Conservation (phyloP, 2,888 invertebrate genomes). For the Eilema caniola region DNA sequence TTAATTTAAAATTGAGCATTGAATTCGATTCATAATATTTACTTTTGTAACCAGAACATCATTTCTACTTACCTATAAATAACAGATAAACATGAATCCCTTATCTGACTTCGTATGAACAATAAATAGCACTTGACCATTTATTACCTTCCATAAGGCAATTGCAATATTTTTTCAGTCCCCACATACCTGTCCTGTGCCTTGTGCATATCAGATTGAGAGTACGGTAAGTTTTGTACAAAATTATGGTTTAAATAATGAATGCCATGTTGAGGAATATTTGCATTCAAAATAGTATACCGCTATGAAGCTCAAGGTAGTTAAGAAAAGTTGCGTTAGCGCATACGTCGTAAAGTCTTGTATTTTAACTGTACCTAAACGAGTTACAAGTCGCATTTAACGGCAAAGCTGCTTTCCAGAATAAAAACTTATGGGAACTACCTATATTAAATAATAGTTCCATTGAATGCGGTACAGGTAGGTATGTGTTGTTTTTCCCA, state of each 20-base stretch:
- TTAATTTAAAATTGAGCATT: conserved; percentile 19
- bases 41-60: background rate
- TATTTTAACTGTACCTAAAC: conserved; percentile 33
- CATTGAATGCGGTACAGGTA: conserved; percentile 67
- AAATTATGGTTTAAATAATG: background rate
- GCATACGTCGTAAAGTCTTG: conserved; percentile 3
- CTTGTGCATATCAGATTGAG: background rate
- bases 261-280: background rate
- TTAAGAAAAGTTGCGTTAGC: background rate
- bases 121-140: conserved; percentile 12
- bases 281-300: conserved; percentile 3
- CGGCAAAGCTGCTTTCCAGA: conserved; percentile 63
- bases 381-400: conserved; percentile 30
- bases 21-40: background rate
- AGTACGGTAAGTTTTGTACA: background rate
- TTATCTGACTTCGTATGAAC: conserved; percentile 9
- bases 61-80: background rate
- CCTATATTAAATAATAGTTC: conserved; percentile 61
- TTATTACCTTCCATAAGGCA: background rate
- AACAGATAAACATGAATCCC: background rate
- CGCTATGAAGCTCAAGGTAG: conserved; percentile 5
- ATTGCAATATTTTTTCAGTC: background rate
- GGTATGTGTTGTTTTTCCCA: conserved; percentile 69
- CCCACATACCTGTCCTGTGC: no score
- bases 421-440: conserved; percentile 73